These are phyloP conservation scores for Cyclura pinguis DNA, from an alignment of 2,797 vertebrate genomes.

Conservation along the genomic window DNA sequence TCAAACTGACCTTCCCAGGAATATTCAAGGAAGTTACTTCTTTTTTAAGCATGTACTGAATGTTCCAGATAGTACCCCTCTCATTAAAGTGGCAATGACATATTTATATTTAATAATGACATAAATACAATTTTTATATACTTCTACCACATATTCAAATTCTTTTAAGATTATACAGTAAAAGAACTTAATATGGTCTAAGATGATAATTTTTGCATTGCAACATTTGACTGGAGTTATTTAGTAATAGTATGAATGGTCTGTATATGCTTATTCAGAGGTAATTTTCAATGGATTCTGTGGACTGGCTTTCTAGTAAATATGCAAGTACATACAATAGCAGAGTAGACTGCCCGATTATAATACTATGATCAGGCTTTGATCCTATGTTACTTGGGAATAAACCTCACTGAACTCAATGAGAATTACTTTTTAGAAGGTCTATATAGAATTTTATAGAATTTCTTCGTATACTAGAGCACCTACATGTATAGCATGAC, in stretches of 20 bases:
- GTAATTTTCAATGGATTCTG: not conserved
- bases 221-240: not conserved
- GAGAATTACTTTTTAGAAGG: not conserved
- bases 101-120: constrained; percentile 30
- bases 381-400: not conserved
- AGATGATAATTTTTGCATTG: not conserved
- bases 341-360: not conserved
- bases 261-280: not conserved
- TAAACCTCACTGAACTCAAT: not conserved
- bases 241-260: not conserved
- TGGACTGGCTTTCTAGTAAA: not conserved
- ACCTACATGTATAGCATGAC: not conserved
- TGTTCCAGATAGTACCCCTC: not conserved
- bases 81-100: not conserved
- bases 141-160: constrained; percentile 26
- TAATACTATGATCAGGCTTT: not conserved
- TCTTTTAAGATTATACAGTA: not conserved
- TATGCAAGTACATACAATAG: not conserved
- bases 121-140: constrained; percentile 3
- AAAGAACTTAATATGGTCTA: not conserved
- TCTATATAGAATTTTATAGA: no score
- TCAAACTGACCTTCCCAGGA: constrained; percentile 14
- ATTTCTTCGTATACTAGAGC: not conserved
- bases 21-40: not conserved
- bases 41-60: not conserved